phyloP scores from a whole-genome alignment of 2,888 invertebrate species.

The Tipula helvola region DNA sequence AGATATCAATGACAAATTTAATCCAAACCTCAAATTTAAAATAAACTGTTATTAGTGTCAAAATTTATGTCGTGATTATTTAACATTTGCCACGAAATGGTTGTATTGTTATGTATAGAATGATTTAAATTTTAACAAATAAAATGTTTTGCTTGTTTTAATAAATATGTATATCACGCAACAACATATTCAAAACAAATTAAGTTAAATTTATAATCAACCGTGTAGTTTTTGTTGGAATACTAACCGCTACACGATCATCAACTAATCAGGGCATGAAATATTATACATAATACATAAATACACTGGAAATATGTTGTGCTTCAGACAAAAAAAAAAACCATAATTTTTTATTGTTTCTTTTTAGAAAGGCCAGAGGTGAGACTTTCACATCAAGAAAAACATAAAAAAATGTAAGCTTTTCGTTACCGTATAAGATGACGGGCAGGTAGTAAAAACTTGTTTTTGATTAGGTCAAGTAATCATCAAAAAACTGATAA shows the following conservation, averaged over 20 bases:
- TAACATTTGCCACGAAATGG: neutral
- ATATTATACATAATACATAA: neutral
- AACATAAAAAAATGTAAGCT: neutral
- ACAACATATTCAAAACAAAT: neutral
- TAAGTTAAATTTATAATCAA: neutral
- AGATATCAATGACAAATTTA: neutral
- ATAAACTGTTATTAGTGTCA: neutral
- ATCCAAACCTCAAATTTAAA: neutral
- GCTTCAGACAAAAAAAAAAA: neutral
- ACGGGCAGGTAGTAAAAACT: no score
- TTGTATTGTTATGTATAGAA: neutral
- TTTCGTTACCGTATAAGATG: neutral
- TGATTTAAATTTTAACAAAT: neutral
- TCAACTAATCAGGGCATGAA: neutral
- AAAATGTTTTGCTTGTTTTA: neutral
- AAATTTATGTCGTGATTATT: neutral
- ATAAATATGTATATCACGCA: neutral
- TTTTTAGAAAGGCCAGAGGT: neutral
- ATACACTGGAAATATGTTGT: neutral
- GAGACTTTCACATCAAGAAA: neutral
- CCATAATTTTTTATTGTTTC: neutral
- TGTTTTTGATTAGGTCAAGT: no score
- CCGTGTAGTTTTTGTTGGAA: neutral
- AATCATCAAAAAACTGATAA: no score
- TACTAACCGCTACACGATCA: neutral